These are phyloP conservation scores for Lucinisca nassula DNA, from an alignment of 2,888 invertebrate species.

Conservation along the genomic window DNA sequence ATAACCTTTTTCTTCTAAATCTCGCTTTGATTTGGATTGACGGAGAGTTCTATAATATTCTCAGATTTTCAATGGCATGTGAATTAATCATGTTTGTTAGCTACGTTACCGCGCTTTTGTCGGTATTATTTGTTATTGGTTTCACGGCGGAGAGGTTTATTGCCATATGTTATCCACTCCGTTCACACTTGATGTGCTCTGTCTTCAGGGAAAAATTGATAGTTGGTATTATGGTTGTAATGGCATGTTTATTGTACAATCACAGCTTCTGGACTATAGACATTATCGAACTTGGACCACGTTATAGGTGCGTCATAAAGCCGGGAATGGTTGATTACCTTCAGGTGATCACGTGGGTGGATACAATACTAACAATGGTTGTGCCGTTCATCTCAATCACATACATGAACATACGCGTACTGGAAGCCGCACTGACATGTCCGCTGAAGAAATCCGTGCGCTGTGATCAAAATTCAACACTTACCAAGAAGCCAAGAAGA, in stretches of 20 bases:
- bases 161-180: constrained; percentile 93
- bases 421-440: constrained; percentile 54
- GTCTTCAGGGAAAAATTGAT: constrained; percentile 72
- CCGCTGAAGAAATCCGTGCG: too few relatives aligned
- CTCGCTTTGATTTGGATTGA: constrained; percentile 89
- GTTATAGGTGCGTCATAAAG: constrained; percentile 56
- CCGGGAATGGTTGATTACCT: constrained; percentile 58
- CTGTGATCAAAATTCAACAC: too few relatives aligned
- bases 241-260: constrained; percentile 71
- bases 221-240: constrained; percentile 61
- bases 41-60: constrained; percentile 63
- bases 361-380: constrained; percentile 77
- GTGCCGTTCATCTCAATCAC: constrained; percentile 75
- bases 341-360: constrained; percentile 74
- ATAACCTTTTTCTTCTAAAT: constrained; percentile 89
- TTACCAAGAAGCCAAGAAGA: constrained; percentile 15
- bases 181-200: constrained; percentile 80
- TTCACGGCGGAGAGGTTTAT: constrained; percentile 95
- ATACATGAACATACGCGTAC: constrained; percentile 65
- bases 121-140: constrained; percentile 95
- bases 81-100: constrained; percentile 74
- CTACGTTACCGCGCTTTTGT: constrained; percentile 92
- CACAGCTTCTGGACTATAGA: constrained; percentile 78
- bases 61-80: constrained; percentile 90
- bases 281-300: constrained; percentile 22